phyloP scores from a whole-genome alignment of 1,140 invertebrate genomes.

The Drosophila pallidifrons region DNA sequence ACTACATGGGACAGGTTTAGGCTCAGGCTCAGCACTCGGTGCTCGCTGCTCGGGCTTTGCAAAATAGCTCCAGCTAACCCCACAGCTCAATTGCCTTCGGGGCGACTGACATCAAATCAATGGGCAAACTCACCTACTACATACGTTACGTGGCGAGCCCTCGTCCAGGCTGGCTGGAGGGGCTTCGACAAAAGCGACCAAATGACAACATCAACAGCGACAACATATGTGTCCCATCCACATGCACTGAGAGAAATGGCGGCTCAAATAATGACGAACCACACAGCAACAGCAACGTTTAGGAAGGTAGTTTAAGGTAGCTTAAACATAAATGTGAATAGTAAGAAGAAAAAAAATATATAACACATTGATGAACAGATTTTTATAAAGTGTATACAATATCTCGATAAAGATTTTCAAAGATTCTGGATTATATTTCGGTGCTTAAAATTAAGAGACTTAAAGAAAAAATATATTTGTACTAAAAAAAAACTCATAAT shows the following conservation, averaged over 20 bases:
- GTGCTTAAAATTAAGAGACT: no score
- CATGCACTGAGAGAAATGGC: constrained; percentile 25
- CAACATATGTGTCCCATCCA: constrained; percentile 44
- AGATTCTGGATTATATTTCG: no score
- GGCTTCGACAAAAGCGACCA: constrained; percentile 64
- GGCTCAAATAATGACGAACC: not conserved
- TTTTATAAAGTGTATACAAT: no score
- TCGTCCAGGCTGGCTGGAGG: not conserved
- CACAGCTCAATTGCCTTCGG: constrained; percentile 52
- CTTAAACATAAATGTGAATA: not conserved
- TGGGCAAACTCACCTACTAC: constrained; percentile 54
- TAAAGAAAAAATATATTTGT: no score
- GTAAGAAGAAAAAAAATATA: no score
- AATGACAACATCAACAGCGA: constrained; percentile 68
- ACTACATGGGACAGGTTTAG: not conserved
- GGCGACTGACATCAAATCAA: constrained; percentile 67
- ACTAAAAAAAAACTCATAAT: no score
- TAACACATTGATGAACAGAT: no score
- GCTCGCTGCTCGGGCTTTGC: not conserved
- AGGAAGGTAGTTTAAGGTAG: no score
- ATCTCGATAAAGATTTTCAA: no score
- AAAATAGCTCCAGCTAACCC: constrained; percentile 16
- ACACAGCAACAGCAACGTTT: no score
- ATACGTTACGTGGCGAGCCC: constrained; percentile 29
- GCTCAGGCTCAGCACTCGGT: no score